Conservation (phyloP, 2,888 invertebrate species). For the Bruchidius siliquastri region DNA sequence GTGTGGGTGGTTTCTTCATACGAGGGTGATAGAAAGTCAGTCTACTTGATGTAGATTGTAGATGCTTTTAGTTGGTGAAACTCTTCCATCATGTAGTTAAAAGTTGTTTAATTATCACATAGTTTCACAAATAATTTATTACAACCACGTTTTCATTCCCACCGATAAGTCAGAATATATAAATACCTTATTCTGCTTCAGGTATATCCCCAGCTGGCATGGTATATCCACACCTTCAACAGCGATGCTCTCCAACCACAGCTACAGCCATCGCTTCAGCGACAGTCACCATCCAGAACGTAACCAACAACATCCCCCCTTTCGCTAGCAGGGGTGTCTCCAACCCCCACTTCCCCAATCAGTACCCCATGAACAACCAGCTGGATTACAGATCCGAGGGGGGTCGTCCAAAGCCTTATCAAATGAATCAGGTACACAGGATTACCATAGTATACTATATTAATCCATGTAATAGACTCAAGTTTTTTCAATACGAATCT, state of each 20-base stretch:
- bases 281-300: constrained; percentile 53
- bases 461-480: too few species aligned
- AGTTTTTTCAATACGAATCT: too few species aligned
- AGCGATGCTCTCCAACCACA: constrained; percentile 66
- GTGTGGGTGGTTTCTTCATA: too few species aligned
- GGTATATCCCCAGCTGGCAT: constrained; percentile 27
- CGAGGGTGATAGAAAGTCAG: too few species aligned
- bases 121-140: too few species aligned
- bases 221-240: constrained; percentile 55
- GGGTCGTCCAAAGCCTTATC: constrained; percentile 37
- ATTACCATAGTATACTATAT: too few species aligned
- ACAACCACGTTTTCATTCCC: too few species aligned
- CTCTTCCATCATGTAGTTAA: too few species aligned
- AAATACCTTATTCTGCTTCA: not conserved
- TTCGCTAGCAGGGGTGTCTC: constrained; percentile 53
- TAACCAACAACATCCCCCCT: constrained; percentile 57
- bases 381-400: constrained; percentile 39
- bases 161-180: too few species aligned
- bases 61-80: too few species aligned
- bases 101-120: too few species aligned
- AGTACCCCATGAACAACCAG: constrained; percentile 43
- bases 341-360: constrained; percentile 42
- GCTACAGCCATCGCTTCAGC: constrained; percentile 57
- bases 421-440: constrained; percentile 16
- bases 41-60: too few species aligned